Conservation (phyloP, 2,888 invertebrate species). For the Lumbricus terrestris region DNA sequence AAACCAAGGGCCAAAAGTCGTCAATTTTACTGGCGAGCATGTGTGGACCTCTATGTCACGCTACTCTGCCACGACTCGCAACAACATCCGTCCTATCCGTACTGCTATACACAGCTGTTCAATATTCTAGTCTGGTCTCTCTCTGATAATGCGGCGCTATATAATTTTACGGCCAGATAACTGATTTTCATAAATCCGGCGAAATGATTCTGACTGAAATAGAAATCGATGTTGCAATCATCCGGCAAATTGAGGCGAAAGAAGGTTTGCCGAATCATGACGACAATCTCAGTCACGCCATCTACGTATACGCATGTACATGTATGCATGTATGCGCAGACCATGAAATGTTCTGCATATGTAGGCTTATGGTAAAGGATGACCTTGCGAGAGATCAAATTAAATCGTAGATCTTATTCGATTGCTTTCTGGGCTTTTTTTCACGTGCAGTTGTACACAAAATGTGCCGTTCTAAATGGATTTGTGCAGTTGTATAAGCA, state of each 20-base stretch:
- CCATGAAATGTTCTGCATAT: not conserved
- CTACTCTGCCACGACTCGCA: not conserved
- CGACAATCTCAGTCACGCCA: not conserved
- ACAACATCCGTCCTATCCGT: not conserved
- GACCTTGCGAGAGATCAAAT: not conserved
- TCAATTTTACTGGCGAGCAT: not conserved
- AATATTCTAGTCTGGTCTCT: not conserved
- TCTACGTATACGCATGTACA: too few relatives aligned
- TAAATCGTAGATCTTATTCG: not conserved
- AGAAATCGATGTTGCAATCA: constrained; percentile 3
- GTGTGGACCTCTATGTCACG: not conserved
- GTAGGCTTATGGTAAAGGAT: not conserved
- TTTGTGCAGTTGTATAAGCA: too few relatives aligned
- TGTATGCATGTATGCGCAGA: too few relatives aligned
- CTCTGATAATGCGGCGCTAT: not conserved
- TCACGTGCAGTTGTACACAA: too few relatives aligned
- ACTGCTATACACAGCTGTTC: not conserved
- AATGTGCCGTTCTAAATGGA: too few relatives aligned
- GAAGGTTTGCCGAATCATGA: not conserved
- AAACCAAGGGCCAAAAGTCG: not conserved
- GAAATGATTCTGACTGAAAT: not conserved
- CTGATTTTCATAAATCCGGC: not conserved
- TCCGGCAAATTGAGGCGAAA: not conserved
- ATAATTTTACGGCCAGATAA: not conserved
- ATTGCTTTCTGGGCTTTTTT: too few relatives aligned